phyloP scores from a whole-genome alignment of 2,113 vertebrate species.

The Ceyx melanurus region DNA sequence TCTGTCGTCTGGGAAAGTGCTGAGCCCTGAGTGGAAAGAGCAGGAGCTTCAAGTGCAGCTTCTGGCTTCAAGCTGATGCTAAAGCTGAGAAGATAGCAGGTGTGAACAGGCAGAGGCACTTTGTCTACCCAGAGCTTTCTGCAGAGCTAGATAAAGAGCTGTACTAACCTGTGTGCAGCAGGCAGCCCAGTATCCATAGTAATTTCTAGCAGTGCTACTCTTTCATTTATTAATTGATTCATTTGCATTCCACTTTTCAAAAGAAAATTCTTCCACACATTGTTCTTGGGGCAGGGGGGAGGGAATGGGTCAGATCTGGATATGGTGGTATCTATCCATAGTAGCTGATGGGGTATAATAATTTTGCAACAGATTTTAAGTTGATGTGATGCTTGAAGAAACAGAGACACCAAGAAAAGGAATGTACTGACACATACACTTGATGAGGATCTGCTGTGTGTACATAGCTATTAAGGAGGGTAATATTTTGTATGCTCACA shows the following conservation, averaged over 20 bases:
- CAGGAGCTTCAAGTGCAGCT: rapidly evolving
- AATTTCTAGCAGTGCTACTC: not conserved
- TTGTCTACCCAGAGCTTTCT: not conserved
- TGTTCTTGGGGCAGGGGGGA: not conserved
- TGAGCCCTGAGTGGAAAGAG: not conserved
- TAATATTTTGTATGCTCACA: not conserved
- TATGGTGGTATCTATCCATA: not conserved
- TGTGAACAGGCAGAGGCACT: not conserved
- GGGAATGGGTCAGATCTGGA: not conserved
- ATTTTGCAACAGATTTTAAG: not conserved
- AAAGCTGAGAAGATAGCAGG: not conserved
- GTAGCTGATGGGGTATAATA: not conserved
- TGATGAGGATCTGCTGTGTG: not conserved
- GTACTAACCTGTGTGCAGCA: not conserved
- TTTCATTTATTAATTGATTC: not conserved
- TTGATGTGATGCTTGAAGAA: not conserved
- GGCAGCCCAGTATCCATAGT: not conserved
- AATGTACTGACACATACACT: not conserved
- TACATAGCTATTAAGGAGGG: not conserved
- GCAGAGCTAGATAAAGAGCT: not conserved
- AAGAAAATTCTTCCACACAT: not conserved
- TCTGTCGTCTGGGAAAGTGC: conserved; percentile 7
- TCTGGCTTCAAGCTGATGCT: not conserved
- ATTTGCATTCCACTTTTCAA: not conserved
- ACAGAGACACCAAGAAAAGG: not conserved